A percentile compares a stretch with the other conserved stretches of the same genome.
Conservation (phyloP, 2,888 invertebrate genomes). For the Phytoseiulus persimilis region DNA sequence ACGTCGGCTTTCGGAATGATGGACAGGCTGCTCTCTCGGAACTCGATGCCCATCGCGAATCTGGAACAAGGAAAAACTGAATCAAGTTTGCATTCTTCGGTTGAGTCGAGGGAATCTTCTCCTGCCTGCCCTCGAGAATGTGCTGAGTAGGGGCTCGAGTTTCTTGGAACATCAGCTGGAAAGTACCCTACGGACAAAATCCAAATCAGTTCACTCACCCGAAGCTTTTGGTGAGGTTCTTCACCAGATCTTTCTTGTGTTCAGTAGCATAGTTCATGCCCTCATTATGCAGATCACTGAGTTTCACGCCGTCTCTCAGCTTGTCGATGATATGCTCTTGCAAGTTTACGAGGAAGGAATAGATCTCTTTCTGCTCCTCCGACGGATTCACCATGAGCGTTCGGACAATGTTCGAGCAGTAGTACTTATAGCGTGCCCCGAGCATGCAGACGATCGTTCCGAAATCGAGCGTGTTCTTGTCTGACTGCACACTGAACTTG, state of each 20-base stretch:
- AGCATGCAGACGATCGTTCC: slow-evolving; percentile 90
- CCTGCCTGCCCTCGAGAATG: too few species aligned
- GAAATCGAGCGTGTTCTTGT: slow-evolving; percentile 87
- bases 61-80: slow-evolving; percentile 49
- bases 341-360: slow-evolving; percentile 76
- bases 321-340: slow-evolving; percentile 83
- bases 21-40: slow-evolving; percentile 83
- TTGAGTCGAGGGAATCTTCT: background rate
- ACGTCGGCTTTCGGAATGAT: slow-evolving; percentile 80
- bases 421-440: slow-evolving; percentile 89
- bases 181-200: too few species aligned
- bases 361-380: slow-evolving; percentile 67
- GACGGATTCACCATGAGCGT: slow-evolving; percentile 91
- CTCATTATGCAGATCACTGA: slow-evolving; percentile 77
- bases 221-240: slow-evolving; percentile 85
- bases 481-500: slow-evolving; percentile 88
- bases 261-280: slow-evolving; percentile 72
- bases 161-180: too few species aligned
- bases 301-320: slow-evolving; percentile 69
- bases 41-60: slow-evolving; percentile 96
- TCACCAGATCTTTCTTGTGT: slow-evolving; percentile 72
- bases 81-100: too few species aligned
- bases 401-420: slow-evolving; percentile 93
- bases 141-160: too few species aligned
- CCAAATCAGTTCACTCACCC: too few species aligned